Conservation (phyloP, 92 coral and sea anemone species). For the Muricea muricata region DNA sequence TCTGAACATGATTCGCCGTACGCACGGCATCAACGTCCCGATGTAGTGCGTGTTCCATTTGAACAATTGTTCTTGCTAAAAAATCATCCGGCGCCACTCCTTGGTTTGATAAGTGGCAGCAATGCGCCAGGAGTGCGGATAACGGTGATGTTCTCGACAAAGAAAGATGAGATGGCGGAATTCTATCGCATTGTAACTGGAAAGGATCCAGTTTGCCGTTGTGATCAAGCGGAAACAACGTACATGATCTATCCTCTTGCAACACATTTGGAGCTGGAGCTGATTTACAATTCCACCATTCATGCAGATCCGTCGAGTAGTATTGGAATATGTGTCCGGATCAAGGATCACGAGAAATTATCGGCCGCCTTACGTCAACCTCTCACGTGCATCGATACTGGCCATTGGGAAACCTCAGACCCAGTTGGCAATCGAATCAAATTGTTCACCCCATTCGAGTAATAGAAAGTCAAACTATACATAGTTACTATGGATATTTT, state of each 20-base stretch:
- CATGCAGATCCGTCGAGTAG: background rate
- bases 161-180: background rate
- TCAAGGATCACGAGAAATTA: constrained; percentile 22
- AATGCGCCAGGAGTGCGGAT: constrained; percentile 36
- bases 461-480: background rate
- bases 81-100: background rate
- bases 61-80: constrained; percentile 25
- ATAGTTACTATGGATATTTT: too few species aligned
- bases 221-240: constrained; percentile 11
- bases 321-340: constrained; percentile 6
- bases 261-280: constrained; percentile 16
- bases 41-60: constrained; percentile 2
- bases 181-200: constrained; percentile 37
- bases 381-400: background rate
- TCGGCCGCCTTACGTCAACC: background rate
- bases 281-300: constrained; percentile 23
- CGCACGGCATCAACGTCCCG: background rate
- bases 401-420: constrained; percentile 34
- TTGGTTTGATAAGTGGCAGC: constrained; percentile 24
- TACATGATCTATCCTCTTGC: constrained; percentile 26
- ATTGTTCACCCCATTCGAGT: constrained; percentile 22
- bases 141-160: constrained; percentile 24
- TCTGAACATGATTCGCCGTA: background rate
- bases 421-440: constrained; percentile 29
- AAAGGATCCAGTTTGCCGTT: background rate